Evolutionary conservation across 2,113 vertebrate genomes (phyloP).

Genomic region (Rhinichthys klamathensis): DNA sequence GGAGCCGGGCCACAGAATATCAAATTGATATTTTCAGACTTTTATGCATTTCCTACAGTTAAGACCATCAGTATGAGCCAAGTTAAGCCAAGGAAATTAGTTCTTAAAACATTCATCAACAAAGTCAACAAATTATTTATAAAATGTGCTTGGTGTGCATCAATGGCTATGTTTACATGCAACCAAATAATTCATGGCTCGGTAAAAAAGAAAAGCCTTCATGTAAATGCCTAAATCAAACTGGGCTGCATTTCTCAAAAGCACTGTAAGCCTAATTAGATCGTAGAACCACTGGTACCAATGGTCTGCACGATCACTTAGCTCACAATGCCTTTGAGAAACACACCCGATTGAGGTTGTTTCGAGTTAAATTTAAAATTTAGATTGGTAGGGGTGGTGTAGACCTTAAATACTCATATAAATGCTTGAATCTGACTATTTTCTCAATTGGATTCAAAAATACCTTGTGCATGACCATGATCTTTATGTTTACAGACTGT

Average conservation of each 20-base stretch:
- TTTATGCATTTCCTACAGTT: not conserved
- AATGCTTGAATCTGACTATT: not conserved
- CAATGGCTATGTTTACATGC: not conserved
- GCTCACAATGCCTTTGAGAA: too few species aligned
- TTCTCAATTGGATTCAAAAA: not conserved
- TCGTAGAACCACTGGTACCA: too few species aligned
- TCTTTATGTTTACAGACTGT: too few species aligned
- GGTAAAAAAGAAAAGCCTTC: not conserved
- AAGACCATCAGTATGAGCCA: not conserved
- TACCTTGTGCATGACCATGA: too few species aligned
- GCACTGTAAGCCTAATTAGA: too few species aligned
- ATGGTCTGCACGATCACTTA: too few species aligned
- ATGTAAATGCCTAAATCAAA: not conserved
- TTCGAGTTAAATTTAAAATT: too few species aligned
- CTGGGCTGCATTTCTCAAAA: not conserved
- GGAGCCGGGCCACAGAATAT: not conserved
- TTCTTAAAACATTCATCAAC: not conserved
- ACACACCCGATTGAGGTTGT: not conserved
- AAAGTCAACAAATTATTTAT: slow-evolving; percentile 3
- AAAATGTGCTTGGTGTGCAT: not conserved
- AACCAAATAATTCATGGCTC: not conserved
- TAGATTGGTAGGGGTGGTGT: not conserved
- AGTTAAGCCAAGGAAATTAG: not conserved
- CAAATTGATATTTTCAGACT: not conserved
- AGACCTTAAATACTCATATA: not conserved